Base-by-base conservation (phyloP, 2,888 invertebrate species). In the Uropetala carovei region DNA sequence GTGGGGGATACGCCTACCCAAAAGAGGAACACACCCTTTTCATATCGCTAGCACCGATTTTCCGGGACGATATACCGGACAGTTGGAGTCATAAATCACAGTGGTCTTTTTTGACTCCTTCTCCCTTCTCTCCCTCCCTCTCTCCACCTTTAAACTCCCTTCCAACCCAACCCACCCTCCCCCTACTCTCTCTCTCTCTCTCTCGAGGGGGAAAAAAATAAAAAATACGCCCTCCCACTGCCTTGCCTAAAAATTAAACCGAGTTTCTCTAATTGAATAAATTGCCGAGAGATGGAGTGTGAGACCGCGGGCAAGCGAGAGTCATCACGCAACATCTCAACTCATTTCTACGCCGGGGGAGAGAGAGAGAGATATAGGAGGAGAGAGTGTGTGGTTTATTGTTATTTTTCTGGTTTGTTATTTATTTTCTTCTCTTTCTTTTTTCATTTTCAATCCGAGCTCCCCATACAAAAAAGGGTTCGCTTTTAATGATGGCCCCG, bases 251-350 rank as follows among this genome's bases (percentile, higher is more conserved):
- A 89, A 89, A 89, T 64, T 89, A 89, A 89, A 89, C 64, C 89
- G 43, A 43, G 43, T 64, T 89, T 89, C 89, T 89, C 89, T 89
- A 89, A 89, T 89, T 89, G 89, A 89, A 89, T 64, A 89, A 89
- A 89, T 89, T 89, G 89, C 89, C 89, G 60, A 64, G 68, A 89
- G 89, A 89, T 89, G 89, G 89, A 89, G 89, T 86, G 86, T 30
- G 86, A 59, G 86, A 59, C 86, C 86, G 59, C 86, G 27, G 30
- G 86, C 86, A 59, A n/a, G 83, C 83, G 56, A 83, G 83, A 83
- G 89, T 64, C 89, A 89, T 89, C 89, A 89, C 89, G 89, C 89
- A 89, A 89, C 89, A 89, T 89, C 89, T 89, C 89, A 60, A 89
- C 89, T 89, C 89, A 43, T 89, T 89, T 64, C 68, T 18, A 18